These are phyloP conservation scores for Phalacrocorax pelagicus DNA, from an alignment of 2,113 vertebrate species.

Conservation along the genomic window DNA sequence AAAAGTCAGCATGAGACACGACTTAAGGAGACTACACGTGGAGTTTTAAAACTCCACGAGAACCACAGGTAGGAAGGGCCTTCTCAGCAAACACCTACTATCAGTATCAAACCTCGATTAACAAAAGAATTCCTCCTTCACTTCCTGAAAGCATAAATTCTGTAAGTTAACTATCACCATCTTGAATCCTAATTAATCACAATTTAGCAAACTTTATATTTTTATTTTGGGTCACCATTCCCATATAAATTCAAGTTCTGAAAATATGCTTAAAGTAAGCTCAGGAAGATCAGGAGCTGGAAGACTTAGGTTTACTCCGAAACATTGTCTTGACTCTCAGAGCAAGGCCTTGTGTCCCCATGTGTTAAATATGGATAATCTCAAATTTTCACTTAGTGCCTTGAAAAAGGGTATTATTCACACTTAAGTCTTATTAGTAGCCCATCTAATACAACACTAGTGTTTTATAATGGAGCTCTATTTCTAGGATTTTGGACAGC, in stretches of 20 bases:
- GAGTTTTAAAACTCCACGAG: not conserved
- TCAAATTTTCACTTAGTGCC: not conserved
- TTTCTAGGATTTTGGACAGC: not conserved
- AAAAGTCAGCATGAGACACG: not conserved
- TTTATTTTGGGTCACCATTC: not conserved
- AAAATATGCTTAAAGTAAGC: not conserved
- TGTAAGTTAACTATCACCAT: not conserved
- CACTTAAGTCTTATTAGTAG: not conserved
- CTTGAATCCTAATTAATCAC: not conserved
- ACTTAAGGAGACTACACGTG: not conserved
- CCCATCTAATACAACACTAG: not conserved
- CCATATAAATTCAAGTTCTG: not conserved
- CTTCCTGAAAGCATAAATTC: not conserved
- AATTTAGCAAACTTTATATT: not conserved
- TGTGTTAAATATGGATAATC: accelerated
- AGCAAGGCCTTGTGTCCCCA: not conserved
- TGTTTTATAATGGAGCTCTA: not conserved
- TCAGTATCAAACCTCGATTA: not conserved
- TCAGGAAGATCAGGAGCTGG: not conserved
- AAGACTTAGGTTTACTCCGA: not conserved
- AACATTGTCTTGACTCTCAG: not conserved
- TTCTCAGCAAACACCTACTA: not conserved
- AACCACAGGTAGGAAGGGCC: not conserved
- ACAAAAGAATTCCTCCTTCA: not conserved
- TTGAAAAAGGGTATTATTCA: not conserved